Percentiles rank a stretch among this genome's conserved stretches.
These are phyloP conservation scores for Notamacropus eugenii DNA, from an alignment of 2,797 vertebrate species.

Conservation along the genomic window DNA sequence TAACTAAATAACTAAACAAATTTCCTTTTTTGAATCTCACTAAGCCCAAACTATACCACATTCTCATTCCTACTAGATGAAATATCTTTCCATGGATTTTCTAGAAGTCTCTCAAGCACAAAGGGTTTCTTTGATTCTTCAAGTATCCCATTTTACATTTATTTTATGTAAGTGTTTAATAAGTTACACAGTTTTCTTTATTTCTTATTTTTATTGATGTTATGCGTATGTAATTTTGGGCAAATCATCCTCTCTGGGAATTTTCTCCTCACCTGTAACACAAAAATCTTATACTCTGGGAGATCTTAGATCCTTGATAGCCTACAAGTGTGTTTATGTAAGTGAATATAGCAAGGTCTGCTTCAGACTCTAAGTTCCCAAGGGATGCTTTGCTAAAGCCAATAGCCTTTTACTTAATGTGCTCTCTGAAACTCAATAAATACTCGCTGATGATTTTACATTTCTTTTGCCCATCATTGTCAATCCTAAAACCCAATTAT, in stretches of 20 bases:
- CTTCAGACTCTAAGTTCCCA: background rate
- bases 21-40: background rate
- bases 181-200: background rate
- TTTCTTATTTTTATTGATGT: background rate
- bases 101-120: constrained; percentile 6
- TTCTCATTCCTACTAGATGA: constrained; percentile 20
- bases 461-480: background rate
- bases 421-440: background rate
- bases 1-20: constrained; percentile 8
- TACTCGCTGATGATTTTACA: background rate
- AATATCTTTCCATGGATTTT: constrained; percentile 13
- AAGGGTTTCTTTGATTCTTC: background rate
- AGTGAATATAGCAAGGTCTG: background rate
- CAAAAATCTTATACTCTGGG: background rate
- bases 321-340: background rate
- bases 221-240: background rate
- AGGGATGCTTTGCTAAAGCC: background rate
- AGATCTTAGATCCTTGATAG: background rate
- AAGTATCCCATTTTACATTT: background rate
- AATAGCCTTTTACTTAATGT: background rate
- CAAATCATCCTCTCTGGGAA: background rate
- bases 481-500: constrained; percentile 15
- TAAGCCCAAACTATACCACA: constrained; percentile 5
- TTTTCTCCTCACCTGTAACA: background rate
- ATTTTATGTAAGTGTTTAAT: background rate